A percentile compares a stretch with the other conserved stretches of the same genome.
These are phyloP conservation scores for Triplophysa tibetana DNA, from an alignment of 2,113 vertebrate species.

Conservation along the genomic window DNA sequence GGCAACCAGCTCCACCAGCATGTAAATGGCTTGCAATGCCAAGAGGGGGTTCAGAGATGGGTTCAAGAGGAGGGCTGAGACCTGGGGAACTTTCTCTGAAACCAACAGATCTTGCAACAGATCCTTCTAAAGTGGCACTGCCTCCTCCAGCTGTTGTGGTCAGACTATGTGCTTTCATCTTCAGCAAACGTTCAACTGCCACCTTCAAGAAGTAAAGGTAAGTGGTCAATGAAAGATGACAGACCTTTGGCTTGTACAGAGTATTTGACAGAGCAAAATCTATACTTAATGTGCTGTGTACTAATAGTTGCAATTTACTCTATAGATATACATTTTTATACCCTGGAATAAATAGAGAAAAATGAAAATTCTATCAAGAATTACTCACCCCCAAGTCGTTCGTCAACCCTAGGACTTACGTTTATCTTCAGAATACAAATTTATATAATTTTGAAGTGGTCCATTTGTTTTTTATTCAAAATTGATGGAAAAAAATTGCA, in stretches of 20 bases:
- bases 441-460: too few species aligned
- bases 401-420: too few species aligned
- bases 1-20: slow-evolving; percentile 66
- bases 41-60: slow-evolving; percentile 64
- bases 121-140: slow-evolving; percentile 26
- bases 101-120: slow-evolving; percentile 44
- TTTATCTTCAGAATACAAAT: too few species aligned
- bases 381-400: too few species aligned
- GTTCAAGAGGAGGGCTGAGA: slow-evolving; percentile 79
- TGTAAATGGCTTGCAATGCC: slow-evolving; percentile 77
- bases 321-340: too few species aligned
- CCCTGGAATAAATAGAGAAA: too few species aligned
- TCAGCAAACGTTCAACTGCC: slow-evolving; percentile 87
- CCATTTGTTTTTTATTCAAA: too few species aligned
- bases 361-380: too few species aligned
- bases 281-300: too few species aligned
- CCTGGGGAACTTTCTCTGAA: slow-evolving; percentile 72
- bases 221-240: neutral
- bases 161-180: slow-evolving; percentile 83
- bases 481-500: too few species aligned
- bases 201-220: slow-evolving; percentile 70
- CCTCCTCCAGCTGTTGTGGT: slow-evolving; percentile 59
- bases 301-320: too few species aligned
- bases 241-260: neutral
- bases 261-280: too few species aligned